These are phyloP conservation scores for Dynastes grantii DNA, from an alignment of 2,888 invertebrate species.

Conservation along the genomic window DNA sequence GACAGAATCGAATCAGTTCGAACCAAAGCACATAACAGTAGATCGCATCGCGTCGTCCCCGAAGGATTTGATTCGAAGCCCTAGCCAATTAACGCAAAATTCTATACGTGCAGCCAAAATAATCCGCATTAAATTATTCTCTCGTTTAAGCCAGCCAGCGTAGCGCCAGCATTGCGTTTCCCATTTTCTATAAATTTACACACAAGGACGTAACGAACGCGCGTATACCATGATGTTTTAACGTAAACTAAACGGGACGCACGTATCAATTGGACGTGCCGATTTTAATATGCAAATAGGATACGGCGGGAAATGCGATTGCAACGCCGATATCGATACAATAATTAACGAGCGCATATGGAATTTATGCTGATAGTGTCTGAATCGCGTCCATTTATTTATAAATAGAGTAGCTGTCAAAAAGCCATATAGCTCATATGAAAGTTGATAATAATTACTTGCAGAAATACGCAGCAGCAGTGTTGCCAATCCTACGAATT, in stretches of 20 bases:
- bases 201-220: background rate
- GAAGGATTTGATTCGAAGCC: slow-evolving; percentile 17
- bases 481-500: too few relatives aligned
- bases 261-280: slow-evolving; percentile 1
- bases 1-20: background rate
- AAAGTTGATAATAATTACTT: background rate
- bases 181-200: slow-evolving; percentile 10
- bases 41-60: background rate
- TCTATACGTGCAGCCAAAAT: slow-evolving; percentile 16
- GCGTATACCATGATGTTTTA: background rate
- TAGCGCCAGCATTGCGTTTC: background rate
- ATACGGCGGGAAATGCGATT: slow-evolving; percentile 1
- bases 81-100: slow-evolving; percentile 25
- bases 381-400: background rate
- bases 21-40: background rate
- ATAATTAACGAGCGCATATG: background rate
- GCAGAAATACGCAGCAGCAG: too few relatives aligned
- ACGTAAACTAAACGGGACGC: slow-evolving; percentile 1
- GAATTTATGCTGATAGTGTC: slow-evolving; percentile 11
- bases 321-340: background rate
- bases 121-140: slow-evolving; percentile 23
- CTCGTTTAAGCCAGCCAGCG: background rate
- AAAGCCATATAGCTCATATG: background rate
- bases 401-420: background rate
- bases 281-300: slow-evolving; percentile 23